Base-by-base conservation (phyloP, 2,888 invertebrate genomes). In the Eudasyphora cyanicolor region DNA sequence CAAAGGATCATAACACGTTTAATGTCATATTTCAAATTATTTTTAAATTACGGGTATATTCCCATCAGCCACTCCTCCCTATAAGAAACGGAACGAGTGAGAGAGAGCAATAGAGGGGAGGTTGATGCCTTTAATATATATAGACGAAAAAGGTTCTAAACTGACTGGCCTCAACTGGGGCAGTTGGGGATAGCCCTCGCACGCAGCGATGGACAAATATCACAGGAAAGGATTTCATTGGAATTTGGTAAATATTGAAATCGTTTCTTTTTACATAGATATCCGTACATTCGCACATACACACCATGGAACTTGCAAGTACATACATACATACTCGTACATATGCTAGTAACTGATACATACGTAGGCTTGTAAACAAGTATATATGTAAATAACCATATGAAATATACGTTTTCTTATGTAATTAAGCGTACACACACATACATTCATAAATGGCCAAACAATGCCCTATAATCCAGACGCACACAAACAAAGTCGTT, bases 1-100 rank as follows among this genome's bases (percentile, higher is more conserved):
- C 64, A 10, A 38, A 21, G 67, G 38, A 38, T 38, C 42, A 67
- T 67, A 24, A 67, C 38, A 38, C 38, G 42, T 67, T 67, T 67
- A 67, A 67, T 67, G 42, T 38, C 67, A 67, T 24, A 67, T 67
- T 67, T 67, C 67, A 42, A 42, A 67, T 67, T 67, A 67, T 67
- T 67, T 42, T 42, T 42, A 42, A 67, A 67, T 67, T 67, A 24
- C 42, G 38, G 24, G 8, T 42, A 19, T n/a, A 42, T 24, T 14
- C 14, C 38, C 67, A 32, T 62, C 32, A 54, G n/a, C 57, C 27
- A 27, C 27, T 32, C n/a, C n/a, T n/a, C n/a, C n/a, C n/a, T n/a
- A n/a, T n/a, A n/a, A n/a, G n/a, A 19, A 64, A 27, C 62, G 64
- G n/a, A 10, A 21, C 51, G 21, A 45, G n/a, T 45, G 12, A 14